Evolutionary conservation across 2,888 invertebrate species (phyloP).

Genomic region (Zygogramma bicolorata): DNA sequence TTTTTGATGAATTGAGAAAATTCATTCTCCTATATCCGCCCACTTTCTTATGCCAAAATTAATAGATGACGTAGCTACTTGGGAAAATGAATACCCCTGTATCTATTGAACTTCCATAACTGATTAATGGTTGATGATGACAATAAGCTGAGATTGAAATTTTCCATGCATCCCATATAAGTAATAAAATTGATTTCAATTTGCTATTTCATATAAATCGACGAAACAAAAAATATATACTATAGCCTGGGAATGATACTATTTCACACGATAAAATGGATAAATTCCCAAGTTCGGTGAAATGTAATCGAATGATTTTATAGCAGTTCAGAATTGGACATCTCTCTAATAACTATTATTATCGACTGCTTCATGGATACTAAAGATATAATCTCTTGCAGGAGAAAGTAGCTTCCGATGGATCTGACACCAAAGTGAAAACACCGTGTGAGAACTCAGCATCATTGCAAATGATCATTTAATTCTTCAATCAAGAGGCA

Average conservation of each 20-base stretch:
- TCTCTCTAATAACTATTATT: background rate
- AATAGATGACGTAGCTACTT: too few relatives aligned
- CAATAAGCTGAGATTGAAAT: too few relatives aligned
- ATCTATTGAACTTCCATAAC: too few relatives aligned
- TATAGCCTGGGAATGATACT: background rate
- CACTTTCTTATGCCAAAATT: too few relatives aligned
- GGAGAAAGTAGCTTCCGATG: conserved; percentile 33
- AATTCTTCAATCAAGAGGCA: conserved; percentile 17
- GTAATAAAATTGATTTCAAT: background rate
- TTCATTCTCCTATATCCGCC: too few relatives aligned
- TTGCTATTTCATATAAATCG: background rate
- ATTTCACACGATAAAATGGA: background rate
- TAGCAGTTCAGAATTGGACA: background rate
- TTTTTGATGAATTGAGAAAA: too few relatives aligned
- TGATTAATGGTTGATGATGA: too few relatives aligned
- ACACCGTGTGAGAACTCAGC: conserved; percentile 26
- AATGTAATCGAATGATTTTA: background rate
- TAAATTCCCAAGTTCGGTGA: background rate
- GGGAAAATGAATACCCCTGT: too few relatives aligned
- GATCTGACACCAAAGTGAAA: conserved; percentile 28
- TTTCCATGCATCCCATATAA: too few relatives aligned
- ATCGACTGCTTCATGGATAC: background rate
- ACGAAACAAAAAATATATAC: background rate
- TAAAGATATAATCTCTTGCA: conserved; percentile 31
- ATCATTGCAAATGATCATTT: conserved; percentile 15